Evolutionary conservation across 2,888 invertebrate species (phyloP), one percentile per base, ranked within the genome.

Genomic region (Leptinotarsa peninsularis): DNA sequence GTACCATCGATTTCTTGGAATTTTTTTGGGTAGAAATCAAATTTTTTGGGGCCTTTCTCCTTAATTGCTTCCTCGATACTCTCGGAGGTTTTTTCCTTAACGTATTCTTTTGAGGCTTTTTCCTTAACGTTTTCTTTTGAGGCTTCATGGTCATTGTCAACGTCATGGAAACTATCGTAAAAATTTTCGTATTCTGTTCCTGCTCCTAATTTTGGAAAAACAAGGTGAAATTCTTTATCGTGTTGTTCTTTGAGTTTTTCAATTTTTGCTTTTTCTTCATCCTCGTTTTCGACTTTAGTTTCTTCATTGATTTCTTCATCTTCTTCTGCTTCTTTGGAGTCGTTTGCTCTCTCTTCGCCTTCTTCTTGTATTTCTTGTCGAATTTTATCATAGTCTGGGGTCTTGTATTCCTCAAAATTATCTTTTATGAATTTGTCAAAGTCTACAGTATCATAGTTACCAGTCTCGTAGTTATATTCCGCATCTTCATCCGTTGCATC

Each of bases 161-260:
- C 63, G 13, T 67, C 52, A 21, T 15, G 15, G 14, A 50, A 49
- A 49, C 33, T 43, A 3, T 60, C 70, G 66, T 72, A 77, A 49
- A 79, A 78, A 63, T 76, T 75, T 58, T 77, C 77, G 56, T 76
- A 80, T 72, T 76, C 75, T 1, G 75, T 75, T 72, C 79, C 79
- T 43, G 75, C 74, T 10, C 76, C 78, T 60, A 80, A 67, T 33
- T 78, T 76, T 0, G 80, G 75, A 76, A 81, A 80, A 4, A 78
- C 72, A 1, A 49, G 15, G n/a, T 75, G 69, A 49, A 80, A 80
- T 18, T 79, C 72, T 5, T 79, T 43, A 27, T 79, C 75, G 43
- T 80, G 78, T 7, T 74, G 63, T 1, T 73, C 60, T 60, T 79
- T 72, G 4, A 80, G 33, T 52, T 73, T 71, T 18, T 69, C 52